Base-by-base conservation (phyloP, 2,888 invertebrate genomes). In the Molanna angustata region DNA sequence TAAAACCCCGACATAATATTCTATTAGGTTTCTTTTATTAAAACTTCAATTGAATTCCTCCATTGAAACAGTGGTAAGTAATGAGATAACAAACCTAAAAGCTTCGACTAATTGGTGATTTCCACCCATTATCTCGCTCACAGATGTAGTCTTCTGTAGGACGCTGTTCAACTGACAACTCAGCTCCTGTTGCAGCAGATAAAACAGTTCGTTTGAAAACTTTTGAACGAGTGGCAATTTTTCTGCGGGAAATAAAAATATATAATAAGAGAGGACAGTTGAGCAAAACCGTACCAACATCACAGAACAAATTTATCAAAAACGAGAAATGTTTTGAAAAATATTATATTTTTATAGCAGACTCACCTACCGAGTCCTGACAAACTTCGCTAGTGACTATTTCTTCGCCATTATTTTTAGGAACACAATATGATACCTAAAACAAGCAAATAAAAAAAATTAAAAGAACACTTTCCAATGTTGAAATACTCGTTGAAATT, bases 391-490 rank as follows among this genome's bases (percentile, higher is more conserved):
- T 76, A 1, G 75, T 76, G 9, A 71, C 71, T 42, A 76, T 74
- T 49, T 77, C 76, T 59, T 76, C 76, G 3, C 76, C 76, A 52
- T 65, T 69, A 59, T 63, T 68, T 63, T 75, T 74, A 1, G 77
- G 77, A 2, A 76, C 75, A 14, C 75, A 75, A 74, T 76, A 76
- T 16, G 75, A 74, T 41, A 76, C 59, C 76, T 77, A n/a, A n/a
- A n/a, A n/a, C n/a, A n/a, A n/a, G 31, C 6, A 41, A 41, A 53
- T 21, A 46, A 52, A 47, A 51, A 13, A 44, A 2, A 50, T 11
- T 19, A 13, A 20, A 20, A 40, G 3, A 37, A 43, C 2, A 43
- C 11, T 14, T 20, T 9, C n/a, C n/a, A n/a, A n/a, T n/a, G n/a
- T n/a, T n/a, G n/a, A n/a, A n/a, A n/a, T n/a, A n/a, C n/a, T n/a